phyloP scores from a whole-genome alignment of 2,113 vertebrate species.

The Chascanopsetta lugubris region DNA sequence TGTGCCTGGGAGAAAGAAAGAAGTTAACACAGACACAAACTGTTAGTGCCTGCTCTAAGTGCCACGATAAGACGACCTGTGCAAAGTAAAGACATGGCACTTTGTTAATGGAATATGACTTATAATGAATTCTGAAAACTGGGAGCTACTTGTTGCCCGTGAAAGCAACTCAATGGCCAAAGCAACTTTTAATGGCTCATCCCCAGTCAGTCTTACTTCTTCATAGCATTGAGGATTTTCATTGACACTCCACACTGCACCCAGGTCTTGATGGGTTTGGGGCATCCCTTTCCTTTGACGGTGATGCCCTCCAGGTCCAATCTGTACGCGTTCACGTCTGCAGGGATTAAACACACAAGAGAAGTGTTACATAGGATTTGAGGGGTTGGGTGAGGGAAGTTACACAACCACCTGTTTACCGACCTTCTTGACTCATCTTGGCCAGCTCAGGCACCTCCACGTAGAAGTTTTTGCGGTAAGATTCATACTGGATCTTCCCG shows the following conservation, averaged over 20 bases:
- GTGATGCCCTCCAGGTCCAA: conserved; percentile 94
- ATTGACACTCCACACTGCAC: conserved; percentile 98
- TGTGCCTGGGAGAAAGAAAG: conserved; percentile 81
- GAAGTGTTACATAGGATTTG: background rate
- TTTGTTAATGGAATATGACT: background rate
- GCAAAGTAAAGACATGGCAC: too few species aligned
- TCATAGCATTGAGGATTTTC: conserved; percentile 95
- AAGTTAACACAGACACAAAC: fast-evolving
- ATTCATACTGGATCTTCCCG: conserved; percentile 95
- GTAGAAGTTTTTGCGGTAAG: conserved; percentile 97
- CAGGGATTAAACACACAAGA: background rate
- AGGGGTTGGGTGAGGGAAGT: background rate
- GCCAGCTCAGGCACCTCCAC: conserved; percentile 97
- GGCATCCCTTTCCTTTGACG: conserved; percentile 97
- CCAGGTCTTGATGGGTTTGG: conserved; percentile 98
- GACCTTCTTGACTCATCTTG: conserved; percentile 93
- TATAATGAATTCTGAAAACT: too few species aligned
- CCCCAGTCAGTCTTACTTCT: conserved; percentile 85
- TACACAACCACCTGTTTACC: conserved; percentile 2
- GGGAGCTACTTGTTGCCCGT: background rate
- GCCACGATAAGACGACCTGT: too few species aligned
- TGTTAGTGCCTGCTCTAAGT: background rate
- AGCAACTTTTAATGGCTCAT: background rate
- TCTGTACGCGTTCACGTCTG: conserved; percentile 90
- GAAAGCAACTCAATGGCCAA: background rate